phyloP scores from a whole-genome alignment of 2,888 invertebrate species.

The Oscheius sp. region DNA sequence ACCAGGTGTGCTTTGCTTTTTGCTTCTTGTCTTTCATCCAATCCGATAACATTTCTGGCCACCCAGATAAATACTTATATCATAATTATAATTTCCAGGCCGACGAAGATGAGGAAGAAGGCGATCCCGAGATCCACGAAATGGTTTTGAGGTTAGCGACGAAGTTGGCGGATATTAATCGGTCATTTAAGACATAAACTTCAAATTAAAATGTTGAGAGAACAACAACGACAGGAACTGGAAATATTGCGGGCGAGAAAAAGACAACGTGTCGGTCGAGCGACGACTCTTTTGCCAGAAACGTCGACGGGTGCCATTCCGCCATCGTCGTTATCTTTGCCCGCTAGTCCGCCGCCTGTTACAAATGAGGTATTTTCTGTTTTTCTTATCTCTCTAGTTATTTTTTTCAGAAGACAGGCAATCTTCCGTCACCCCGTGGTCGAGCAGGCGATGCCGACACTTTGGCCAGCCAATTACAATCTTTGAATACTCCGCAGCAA shows the following conservation, averaged over 20 bases:
- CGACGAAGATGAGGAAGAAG: conserved; percentile 30
- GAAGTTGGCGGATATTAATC: not conserved
- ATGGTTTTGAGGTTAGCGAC: not conserved
- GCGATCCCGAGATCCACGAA: conserved; percentile 23
- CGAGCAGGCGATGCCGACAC: conserved; percentile 18
- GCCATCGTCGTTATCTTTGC: conserved; percentile 32
- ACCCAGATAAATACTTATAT: not conserved
- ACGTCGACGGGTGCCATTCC: not conserved
- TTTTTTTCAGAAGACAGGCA: conserved; percentile 17
- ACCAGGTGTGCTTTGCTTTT: conserved; percentile 30
- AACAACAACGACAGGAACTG: conserved; percentile 52
- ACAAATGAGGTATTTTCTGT: not conserved
- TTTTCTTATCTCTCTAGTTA: not conserved
- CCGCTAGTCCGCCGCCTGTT: conserved; percentile 26
- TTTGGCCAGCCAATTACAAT: conserved; percentile 6
- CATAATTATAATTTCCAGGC: not conserved
- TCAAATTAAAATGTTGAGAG: conserved; percentile 49
- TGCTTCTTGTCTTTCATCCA: not conserved
- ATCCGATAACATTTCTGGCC: not conserved
- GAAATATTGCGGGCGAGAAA: conserved; percentile 40
- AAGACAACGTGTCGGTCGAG: not conserved
- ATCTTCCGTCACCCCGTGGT: conserved; percentile 22
- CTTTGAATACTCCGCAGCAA: not conserved
- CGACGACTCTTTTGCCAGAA: conserved; percentile 18
- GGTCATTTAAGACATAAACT: conserved; percentile 43